Evolutionary conservation across 1,140 invertebrate genomes (phyloP).

Genomic region (Meloidogyne hapla): DNA sequence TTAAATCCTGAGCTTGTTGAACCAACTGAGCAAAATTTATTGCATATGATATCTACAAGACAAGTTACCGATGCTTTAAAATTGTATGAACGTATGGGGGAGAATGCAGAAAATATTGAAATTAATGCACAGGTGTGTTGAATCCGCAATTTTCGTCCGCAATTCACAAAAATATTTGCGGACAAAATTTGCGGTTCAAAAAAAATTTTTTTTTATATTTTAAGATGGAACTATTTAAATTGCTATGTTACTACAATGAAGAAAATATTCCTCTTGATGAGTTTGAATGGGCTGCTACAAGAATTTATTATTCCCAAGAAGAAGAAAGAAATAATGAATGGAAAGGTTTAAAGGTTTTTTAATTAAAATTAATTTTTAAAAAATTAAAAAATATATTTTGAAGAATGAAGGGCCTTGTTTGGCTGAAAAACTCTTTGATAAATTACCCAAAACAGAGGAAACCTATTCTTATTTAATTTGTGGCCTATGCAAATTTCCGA

Average conservation of each 20-base stretch:
- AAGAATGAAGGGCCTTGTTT: conserved; percentile 17
- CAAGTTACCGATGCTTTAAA: conserved; percentile 40
- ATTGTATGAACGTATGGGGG: conserved; percentile 40
- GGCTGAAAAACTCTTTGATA: conserved; percentile 43
- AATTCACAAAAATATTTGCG: neutral
- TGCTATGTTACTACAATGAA: conserved; percentile 47
- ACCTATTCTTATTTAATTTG: conserved; percentile 47
- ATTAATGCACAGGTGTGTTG: neutral
- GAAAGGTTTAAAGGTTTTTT: conserved; percentile 9
- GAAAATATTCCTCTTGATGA: conserved; percentile 44
- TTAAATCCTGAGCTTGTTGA: conserved; percentile 46
- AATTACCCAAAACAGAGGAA: conserved; percentile 34
- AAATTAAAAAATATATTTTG: conserved; percentile 4
- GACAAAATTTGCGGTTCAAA: neutral
- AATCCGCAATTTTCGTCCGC: neutral
- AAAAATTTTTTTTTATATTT: conserved; percentile 26
- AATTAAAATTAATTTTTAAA: conserved; percentile 9
- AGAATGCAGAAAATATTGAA: conserved; percentile 33
- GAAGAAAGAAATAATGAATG: neutral
- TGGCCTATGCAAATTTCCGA: conserved; percentile 37
- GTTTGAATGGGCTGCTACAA: conserved; percentile 45
- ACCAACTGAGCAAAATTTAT: conserved; percentile 40
- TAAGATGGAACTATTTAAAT: conserved; percentile 36
- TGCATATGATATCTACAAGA: conserved; percentile 32
- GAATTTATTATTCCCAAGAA: conserved; percentile 31